Evolutionary conservation across 2,888 invertebrate genomes (phyloP), one percentile per base, ranked within the genome.

Genomic region (Pilophorus perplexus): DNA sequence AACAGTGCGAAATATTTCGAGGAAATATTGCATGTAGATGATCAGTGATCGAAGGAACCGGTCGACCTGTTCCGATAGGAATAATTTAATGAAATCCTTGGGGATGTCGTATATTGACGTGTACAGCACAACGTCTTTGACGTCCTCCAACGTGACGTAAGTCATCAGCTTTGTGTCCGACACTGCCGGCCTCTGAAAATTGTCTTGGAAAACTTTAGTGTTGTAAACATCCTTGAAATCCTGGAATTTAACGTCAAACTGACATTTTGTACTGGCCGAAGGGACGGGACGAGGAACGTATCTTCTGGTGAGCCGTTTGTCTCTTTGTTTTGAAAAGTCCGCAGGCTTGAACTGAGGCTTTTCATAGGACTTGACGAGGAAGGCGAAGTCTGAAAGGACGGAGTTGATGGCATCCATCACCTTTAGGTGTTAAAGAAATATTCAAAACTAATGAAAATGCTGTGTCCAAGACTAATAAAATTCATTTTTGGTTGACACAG

Each of bases 1-100:
- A 25, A 67, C 52, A 10, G 27, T 44, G 25, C 62, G 64, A 16
- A 50, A 64, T 1, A 57, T 25, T 3, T 57, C 60, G 16, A 62
- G 20, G 27, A 67, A 62, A 25, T 62, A 62, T 37, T 67, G 67
- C 62, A 67, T 67, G 44, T 67, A 67, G 10, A 67, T 14, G n/a
- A 67, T 16, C 2, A 67, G 38, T 25, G 67, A 48, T 12, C 62
- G 12, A 10, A 67, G 54, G 22, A 67, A 28, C 3, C 52, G 33
- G 18, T 67, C 62, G 10, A 67, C 67, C n/a, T 59, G 52, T 10
- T 18, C 40, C 3, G 52, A 52, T 14, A 59, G 37, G 16, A 67
- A 67, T 6, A 60, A 60, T 23, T 25, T 62, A 16, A 67, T 42
- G 38, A 67, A 67, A 14, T 50, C 52, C 20, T 48, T 25, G 10